A percentile compares a stretch with the other conserved stretches of the same genome.
These are phyloP conservation scores for Panthera tigris DNA, from an alignment of 2,113 vertebrate genomes.

Conservation along the genomic window DNA sequence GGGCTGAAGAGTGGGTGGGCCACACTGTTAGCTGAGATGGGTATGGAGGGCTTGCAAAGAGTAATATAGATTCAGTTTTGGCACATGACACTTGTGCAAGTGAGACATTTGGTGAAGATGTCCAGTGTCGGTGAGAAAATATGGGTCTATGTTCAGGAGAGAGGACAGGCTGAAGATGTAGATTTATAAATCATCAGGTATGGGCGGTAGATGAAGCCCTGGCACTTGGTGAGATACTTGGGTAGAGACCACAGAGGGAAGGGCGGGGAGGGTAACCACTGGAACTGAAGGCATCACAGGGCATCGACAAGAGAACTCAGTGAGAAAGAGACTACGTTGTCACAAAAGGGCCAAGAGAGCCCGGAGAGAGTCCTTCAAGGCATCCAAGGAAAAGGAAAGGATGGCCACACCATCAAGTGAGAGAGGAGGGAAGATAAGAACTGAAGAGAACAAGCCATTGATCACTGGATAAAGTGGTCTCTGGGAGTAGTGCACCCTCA, in stretches of 20 bases:
- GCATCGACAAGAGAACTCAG: background rate
- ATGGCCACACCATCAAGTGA: background rate
- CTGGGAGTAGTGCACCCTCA: accelerated
- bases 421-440: background rate
- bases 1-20: background rate
- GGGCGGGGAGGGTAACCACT: background rate
- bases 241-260: background rate
- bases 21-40: background rate
- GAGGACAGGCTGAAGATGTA: background rate
- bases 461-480: background rate
- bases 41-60: background rate
- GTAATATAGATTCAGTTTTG: background rate
- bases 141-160: background rate
- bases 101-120: background rate
- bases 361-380: background rate
- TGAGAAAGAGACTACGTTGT: background rate
- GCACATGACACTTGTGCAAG: background rate
- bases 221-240: background rate
- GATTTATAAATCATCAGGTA: background rate
- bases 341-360: background rate
- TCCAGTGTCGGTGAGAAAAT: background rate
- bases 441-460: background rate
- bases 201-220: background rate
- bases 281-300: background rate
- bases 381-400: background rate